Base-by-base conservation (phyloP, 2,888 invertebrate species). In the Bimastos eiseni region DNA sequence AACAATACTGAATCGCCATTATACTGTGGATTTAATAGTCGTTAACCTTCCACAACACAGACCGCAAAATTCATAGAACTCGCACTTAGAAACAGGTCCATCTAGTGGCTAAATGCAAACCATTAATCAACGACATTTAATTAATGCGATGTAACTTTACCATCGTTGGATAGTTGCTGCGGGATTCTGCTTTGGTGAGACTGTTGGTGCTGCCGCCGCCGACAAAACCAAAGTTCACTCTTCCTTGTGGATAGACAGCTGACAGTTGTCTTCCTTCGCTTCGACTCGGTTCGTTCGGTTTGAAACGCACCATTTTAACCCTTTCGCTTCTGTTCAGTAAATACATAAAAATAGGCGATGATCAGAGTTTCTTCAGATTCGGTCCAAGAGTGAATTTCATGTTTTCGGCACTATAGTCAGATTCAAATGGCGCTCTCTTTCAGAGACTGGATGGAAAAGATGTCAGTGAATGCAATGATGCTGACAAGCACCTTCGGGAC, bases 141-240 rank as follows among this genome's bases (percentile, higher is more conserved):
- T 30, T 3, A 38, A 49, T 49, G 49, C 30, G 70, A 70, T 70
- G 70, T 8, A 70, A 70, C 70, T 70, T 86, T 86, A 86, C 86
- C 36, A 86, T 34, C 34, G 86, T 86, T 86, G 86, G 86, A 86
- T 86, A 86, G 86, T 86, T 86, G 34, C 37, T 34, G 86, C 34
- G 36, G 11, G 34, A 19, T 34, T 21, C 36, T 36, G 34, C 36
- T 37, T 24, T 24, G 19, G 8, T 30, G 19, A 36, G 36, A 36
- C 34, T 86, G 86, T 8, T 86, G 36, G 36, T 36, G 36, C 34
- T 34, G 86, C n/a, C 36, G 11, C 36, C 34, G 33, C 84, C 36
- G 36, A 86, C 37, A 8, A 36, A 86, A 86, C 86, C 86, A 33
- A 86, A 37, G 86, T 86, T 86, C 86, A 86, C 36, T 36, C 17